Conservation (phyloP, 1,140 invertebrate species). For the Drosophila takahashii region DNA sequence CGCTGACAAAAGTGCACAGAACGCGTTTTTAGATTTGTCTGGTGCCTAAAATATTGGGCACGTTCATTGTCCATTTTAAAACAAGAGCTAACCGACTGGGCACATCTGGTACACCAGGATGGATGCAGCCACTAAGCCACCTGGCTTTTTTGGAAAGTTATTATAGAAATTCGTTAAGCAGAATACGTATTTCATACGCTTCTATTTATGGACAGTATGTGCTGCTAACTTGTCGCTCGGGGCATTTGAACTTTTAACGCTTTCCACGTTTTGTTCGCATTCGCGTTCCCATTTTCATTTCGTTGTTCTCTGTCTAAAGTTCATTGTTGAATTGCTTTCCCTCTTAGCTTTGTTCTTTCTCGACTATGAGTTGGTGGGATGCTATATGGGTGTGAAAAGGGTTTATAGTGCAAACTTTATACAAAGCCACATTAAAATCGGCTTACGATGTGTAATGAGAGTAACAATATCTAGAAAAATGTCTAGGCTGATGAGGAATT, state of each 20-base stretch:
- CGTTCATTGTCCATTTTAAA: background rate
- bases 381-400: background rate
- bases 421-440: background rate
- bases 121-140: background rate
- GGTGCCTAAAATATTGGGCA: slow-evolving; percentile 5
- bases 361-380: slow-evolving; percentile 3
- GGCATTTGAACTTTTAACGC: slow-evolving; percentile 74
- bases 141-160: background rate
- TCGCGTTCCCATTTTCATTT: slow-evolving; percentile 53
- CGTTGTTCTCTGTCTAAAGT: slow-evolving; percentile 22
- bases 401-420: background rate
- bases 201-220: slow-evolving; percentile 5
- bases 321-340: slow-evolving; percentile 54
- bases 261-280: slow-evolving; percentile 4
- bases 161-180: background rate
- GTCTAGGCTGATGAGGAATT: background rate
- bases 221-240: slow-evolving; percentile 44
- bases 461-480: background rate
- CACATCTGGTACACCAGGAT: background rate
- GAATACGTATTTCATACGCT: background rate
- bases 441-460: background rate
- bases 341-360: slow-evolving; percentile 30
- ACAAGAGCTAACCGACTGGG: background rate
- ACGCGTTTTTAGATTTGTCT: slow-evolving; percentile 59
- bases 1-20: slow-evolving; percentile 41